Base-by-base conservation (phyloP, 1,140 invertebrate species). In the Sipha flava region DNA sequence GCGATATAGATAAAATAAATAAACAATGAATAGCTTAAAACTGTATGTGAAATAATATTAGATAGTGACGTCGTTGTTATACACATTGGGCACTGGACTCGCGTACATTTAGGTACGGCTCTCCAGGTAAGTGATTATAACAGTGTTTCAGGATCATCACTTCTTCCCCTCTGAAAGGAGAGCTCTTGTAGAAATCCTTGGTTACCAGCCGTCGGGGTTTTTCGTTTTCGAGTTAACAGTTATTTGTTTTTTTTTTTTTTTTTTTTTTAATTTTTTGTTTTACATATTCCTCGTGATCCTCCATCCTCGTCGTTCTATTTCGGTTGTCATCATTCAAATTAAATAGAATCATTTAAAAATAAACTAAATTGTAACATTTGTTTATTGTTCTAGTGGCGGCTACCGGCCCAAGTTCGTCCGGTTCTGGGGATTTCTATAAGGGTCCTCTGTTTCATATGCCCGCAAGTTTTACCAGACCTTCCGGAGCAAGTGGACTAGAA, bases 381-480 rank as follows among this genome's bases (percentile, higher is more conserved):
- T 57, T 66, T 57, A 21, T 52, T 49, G 18, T 70, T 75, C 26
- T 80, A 72, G 5, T 91, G 93, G 92, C 93, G 91, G 92, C 80
- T 45, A 77, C 80, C 72, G 54, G 23, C 31, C 80, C 91, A 89
- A 89, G 90, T 26, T 75, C 70, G 85, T 87, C 88, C 84, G 89
- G 89, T 87, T 88, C 90, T 88, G 89, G 88, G 89, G 91, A 93
- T 90, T 90, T 90, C 91, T 92, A 90, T 92, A 93, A 93, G 90
- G 89, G 89, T 84, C 84, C 85, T 84, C 80, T 83, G 68, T 82
- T 72, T 81, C 83, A 80, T 26, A 83, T 85, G 83, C 83, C 83
- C 82, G 80, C 84, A 81, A 83, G 85, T 85, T 85, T 84, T 85
- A 81, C 85, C 87, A 86, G 87, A 87, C 85, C 86, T 87, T 87